Percentiles rank a stretch among this genome's conserved stretches.
These are phyloP conservation scores for Drosophila kokeensis DNA, from an alignment of 2,888 invertebrate species.

Conservation along the genomic window DNA sequence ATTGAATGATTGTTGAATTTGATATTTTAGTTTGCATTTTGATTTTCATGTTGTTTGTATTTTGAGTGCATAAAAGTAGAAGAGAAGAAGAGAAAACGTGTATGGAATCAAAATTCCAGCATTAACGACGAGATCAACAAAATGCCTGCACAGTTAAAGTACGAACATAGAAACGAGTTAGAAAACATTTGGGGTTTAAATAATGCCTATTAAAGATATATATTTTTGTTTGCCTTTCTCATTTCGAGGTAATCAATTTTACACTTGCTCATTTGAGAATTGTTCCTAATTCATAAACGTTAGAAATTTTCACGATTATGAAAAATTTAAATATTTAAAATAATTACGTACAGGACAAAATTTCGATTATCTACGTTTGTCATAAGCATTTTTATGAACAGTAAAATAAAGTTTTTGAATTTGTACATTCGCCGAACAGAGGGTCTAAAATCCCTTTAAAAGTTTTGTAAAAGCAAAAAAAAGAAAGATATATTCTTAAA, in stretches of 20 bases:
- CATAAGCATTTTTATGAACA: not conserved
- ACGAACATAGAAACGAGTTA: slow-evolving; percentile 32
- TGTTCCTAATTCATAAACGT: not conserved
- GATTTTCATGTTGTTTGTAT: slow-evolving; percentile 18
- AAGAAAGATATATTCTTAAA: not conserved
- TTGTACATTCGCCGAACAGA: not conserved
- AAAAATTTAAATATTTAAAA: not conserved
- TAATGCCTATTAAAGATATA: not conserved
- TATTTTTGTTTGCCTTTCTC: not conserved
- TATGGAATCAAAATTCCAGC: slow-evolving; percentile 82
- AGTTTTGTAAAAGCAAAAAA: not conserved
- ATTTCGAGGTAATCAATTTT: not conserved
- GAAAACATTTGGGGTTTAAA: not conserved
- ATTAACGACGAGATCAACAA: slow-evolving; percentile 70
- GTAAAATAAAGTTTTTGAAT: not conserved
- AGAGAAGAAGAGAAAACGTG: slow-evolving; percentile 79
- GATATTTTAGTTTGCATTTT: slow-evolving; percentile 12
- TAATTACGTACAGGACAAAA: not conserved
- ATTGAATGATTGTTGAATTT: slow-evolving; percentile 27
- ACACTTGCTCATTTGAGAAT: not conserved
- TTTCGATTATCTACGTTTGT: not conserved
- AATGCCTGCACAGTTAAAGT: slow-evolving; percentile 50
- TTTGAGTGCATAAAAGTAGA: slow-evolving; percentile 70
- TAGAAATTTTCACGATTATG: not conserved
- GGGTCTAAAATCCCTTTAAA: not conserved